A percentile compares a stretch with the other conserved stretches of the same genome.
Evolutionary conservation across 2,888 invertebrate genomes (phyloP).

Genomic region (Ochropleura plecta): DNA sequence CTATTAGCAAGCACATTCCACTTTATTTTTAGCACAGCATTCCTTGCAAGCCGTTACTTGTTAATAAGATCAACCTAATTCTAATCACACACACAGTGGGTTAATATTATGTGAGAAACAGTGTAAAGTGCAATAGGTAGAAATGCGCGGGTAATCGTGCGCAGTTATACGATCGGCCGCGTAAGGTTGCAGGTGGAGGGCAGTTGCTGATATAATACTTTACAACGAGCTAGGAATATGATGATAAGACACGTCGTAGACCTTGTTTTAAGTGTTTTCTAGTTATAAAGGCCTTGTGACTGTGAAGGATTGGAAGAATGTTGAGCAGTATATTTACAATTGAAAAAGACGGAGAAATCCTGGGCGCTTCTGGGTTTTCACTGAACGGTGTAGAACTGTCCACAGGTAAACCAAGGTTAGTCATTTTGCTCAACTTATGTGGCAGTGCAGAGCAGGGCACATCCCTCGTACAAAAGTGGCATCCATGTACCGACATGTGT

Average conservation of each 20-base stretch:
- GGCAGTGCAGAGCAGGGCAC: no score
- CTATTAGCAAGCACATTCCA: constrained; percentile 18
- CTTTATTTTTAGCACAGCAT: constrained; percentile 50
- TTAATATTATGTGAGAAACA: constrained; percentile 66
- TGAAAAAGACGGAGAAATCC: no score
- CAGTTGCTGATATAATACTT: constrained; percentile 63
- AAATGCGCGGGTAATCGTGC: constrained; percentile 63
- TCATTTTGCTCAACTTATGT: no score
- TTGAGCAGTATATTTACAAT: background rate
- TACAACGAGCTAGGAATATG: constrained; percentile 54
- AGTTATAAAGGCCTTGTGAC: background rate
- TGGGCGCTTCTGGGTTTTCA: no score
- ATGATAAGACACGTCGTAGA: constrained; percentile 34
- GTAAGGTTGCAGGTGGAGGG: constrained; percentile 74
- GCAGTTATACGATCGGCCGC: constrained; percentile 68
- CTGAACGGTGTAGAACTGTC: no score
- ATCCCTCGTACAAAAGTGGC: no score
- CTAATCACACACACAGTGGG: constrained; percentile 57
- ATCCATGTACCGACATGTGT: no score
- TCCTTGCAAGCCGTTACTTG: constrained; percentile 31
- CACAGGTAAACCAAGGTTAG: no score
- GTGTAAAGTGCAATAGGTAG: constrained; percentile 61
- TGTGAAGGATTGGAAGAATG: background rate
- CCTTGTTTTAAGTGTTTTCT: background rate
- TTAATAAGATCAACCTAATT: constrained; percentile 52